phyloP scores from a whole-genome alignment of 37 sponge, comb jelly and placozoan species.

The Haliclona indistincta region DNA sequence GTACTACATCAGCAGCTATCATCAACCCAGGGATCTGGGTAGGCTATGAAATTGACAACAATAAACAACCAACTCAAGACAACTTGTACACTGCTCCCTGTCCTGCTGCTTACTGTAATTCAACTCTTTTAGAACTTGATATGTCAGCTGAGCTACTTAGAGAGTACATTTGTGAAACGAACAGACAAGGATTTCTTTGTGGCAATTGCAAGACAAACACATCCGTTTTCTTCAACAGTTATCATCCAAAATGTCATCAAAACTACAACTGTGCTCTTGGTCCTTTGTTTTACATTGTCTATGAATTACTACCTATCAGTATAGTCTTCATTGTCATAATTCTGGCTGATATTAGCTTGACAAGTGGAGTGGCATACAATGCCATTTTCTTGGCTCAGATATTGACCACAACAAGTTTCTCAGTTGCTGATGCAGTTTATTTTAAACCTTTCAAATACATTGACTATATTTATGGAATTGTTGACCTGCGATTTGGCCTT shows the following conservation, averaged over 20 bases:
- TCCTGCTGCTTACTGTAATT: neutral
- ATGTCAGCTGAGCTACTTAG: neutral
- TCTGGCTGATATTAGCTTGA: constrained; percentile 32
- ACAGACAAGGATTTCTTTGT: constrained; percentile 30
- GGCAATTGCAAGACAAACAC: constrained; percentile 16
- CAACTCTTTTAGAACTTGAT: neutral
- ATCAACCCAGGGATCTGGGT: constrained; percentile 34
- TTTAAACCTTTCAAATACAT: neutral
- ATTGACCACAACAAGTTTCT: neutral
- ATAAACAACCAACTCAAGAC: neutral
- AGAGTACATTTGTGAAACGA: constrained; percentile 13
- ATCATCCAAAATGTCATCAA: constrained; percentile 8
- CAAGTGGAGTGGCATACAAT: constrained; percentile 28
- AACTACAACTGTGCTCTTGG: constrained; percentile 22
- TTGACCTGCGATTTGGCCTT: constrained; percentile 40
- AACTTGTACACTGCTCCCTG: constrained; percentile 31
- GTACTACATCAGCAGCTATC: constrained; percentile 3
- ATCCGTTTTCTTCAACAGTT: constrained; percentile 30
- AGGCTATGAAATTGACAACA: constrained; percentile 23
- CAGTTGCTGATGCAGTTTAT: neutral
- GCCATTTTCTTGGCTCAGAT: constrained; percentile 43
- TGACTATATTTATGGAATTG: neutral
- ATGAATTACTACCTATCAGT: constrained; percentile 35
- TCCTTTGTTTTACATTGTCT: constrained; percentile 24
- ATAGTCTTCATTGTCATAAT: constrained; percentile 25